Conservation (phyloP, 2,797 vertebrate species). For the Apogon hyalosoma region DNA sequence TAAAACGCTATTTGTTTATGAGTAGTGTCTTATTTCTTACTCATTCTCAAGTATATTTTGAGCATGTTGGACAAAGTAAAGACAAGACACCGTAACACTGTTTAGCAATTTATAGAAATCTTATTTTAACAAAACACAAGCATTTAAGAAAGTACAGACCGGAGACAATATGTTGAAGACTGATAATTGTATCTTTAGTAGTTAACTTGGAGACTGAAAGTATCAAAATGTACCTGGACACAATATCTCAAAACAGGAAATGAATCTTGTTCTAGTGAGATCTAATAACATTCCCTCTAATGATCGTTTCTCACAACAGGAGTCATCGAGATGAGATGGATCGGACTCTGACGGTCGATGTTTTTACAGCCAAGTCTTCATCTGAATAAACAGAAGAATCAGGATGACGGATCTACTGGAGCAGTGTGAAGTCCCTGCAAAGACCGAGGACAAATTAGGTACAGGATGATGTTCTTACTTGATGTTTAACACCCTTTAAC, state of each 20-base stretch:
- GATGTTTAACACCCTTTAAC: too few relatives aligned
- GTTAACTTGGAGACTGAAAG: neutral
- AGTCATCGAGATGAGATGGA: neutral
- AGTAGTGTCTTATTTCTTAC: neutral
- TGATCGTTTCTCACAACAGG: neutral
- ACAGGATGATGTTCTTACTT: too few relatives aligned
- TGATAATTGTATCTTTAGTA: neutral
- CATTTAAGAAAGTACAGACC: neutral
- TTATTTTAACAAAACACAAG: neutral
- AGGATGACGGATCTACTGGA: conserved; percentile 29
- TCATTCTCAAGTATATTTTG: too few relatives aligned
- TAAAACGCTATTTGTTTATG: neutral
- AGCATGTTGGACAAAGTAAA: neutral
- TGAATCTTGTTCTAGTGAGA: conserved; percentile 5
- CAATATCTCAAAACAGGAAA: conserved; percentile 1
- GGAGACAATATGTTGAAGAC: neutral
- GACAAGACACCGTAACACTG: neutral
- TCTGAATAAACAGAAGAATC: conserved; percentile 37
- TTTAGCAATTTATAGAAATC: neutral
- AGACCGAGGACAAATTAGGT: conserved; percentile 5
- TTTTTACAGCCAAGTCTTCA: conserved; percentile 38
- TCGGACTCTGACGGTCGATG: neutral
- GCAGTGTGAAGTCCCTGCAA: conserved; percentile 48
- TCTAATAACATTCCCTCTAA: neutral
- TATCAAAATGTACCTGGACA: conserved; percentile 50